phyloP scores from a whole-genome alignment of 2,797 vertebrate species.

The Zenarchopterus dispar region DNA sequence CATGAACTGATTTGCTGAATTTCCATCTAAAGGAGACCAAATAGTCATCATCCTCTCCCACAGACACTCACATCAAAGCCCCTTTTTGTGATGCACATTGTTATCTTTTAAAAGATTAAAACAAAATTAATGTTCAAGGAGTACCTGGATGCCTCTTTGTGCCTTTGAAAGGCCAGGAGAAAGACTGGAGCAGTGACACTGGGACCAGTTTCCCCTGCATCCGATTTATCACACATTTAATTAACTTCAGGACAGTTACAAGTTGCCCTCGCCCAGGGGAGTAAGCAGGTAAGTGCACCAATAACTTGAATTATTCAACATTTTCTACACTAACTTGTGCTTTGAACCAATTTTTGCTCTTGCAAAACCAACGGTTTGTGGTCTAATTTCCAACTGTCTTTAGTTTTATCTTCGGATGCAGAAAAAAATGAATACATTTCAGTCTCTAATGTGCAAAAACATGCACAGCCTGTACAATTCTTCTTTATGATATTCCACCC shows the following conservation, averaged over 20 bases:
- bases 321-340: slow-evolving; percentile 24
- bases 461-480: slow-evolving; percentile 52
- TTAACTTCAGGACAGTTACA: slow-evolving; percentile 74
- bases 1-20: background rate
- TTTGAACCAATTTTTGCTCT: background rate
- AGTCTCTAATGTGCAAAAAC: slow-evolving; percentile 30
- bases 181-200: slow-evolving; percentile 53
- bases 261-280: slow-evolving; percentile 67
- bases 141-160: slow-evolving; percentile 40
- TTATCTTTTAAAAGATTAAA: slow-evolving; percentile 45
- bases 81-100: slow-evolving; percentile 7
- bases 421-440: slow-evolving; percentile 34
- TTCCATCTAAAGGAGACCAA: background rate
- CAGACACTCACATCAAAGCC: no score
- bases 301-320: slow-evolving; percentile 47
- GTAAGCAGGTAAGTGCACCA: slow-evolving; percentile 49
- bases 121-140: slow-evolving; percentile 62
- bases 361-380: background rate
- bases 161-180: slow-evolving; percentile 30
- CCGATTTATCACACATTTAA: slow-evolving; percentile 75
- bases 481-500: slow-evolving; percentile 74
- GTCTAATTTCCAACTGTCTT: slow-evolving; percentile 5
- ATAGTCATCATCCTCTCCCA: background rate
- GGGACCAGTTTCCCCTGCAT: slow-evolving; percentile 27
- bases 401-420: slow-evolving; percentile 11